Percentiles rank a stretch among this genome's conserved stretches.
Conservation (phyloP, 1,140 invertebrate species). For the Lepidotrigona ventralis region DNA sequence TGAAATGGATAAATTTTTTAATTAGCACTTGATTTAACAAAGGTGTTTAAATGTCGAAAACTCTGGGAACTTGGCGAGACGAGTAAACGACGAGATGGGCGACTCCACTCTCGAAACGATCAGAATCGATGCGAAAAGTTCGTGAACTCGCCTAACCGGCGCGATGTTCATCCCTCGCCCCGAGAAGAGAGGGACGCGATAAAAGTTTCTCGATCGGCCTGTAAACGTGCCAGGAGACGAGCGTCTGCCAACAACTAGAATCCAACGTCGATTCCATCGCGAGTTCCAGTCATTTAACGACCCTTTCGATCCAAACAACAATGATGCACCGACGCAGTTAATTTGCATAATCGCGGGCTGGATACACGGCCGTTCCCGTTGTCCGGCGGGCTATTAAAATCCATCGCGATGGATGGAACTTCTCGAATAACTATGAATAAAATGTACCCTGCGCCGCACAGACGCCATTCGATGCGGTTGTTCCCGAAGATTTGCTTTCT, state of each 20-base stretch:
- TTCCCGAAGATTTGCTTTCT: background rate
- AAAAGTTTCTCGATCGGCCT: slow-evolving; percentile 28
- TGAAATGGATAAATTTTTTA: too few relatives aligned
- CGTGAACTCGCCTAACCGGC: background rate
- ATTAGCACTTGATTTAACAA: too few relatives aligned
- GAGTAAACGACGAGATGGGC: background rate
- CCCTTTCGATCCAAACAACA: background rate
- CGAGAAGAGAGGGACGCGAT: background rate
- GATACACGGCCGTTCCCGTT: background rate
- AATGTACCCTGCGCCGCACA: background rate
- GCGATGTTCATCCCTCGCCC: background rate
- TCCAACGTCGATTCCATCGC: background rate
- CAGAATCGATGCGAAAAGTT: background rate
- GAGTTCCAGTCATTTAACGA: background rate
- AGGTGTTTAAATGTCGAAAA: too few relatives aligned
- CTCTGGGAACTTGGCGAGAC: background rate
- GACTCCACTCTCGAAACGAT: background rate
- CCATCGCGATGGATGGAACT: slow-evolving; percentile 2
- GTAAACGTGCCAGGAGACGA: slow-evolving; percentile 21
- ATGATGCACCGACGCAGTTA: background rate
- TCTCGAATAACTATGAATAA: background rate
- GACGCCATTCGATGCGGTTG: background rate
- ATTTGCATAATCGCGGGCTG: slow-evolving; percentile 28
- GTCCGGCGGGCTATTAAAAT: background rate
- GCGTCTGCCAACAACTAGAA: background rate